These are phyloP conservation scores for Netelia inedita DNA, from an alignment of 2,888 invertebrate species.

Conservation along the genomic window DNA sequence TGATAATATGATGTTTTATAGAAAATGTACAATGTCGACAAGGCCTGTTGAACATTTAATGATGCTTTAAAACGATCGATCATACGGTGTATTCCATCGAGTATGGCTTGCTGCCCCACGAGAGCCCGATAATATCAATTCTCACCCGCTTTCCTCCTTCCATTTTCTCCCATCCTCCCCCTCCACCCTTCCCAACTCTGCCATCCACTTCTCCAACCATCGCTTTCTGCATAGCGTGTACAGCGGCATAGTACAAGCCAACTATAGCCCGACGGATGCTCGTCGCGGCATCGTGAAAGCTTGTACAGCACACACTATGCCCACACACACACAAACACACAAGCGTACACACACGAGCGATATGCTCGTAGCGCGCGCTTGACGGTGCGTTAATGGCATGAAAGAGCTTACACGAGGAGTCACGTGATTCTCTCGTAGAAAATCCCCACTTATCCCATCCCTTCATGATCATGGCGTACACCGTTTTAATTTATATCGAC, in stretches of 20 bases:
- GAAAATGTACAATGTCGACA: slow-evolving; percentile 57
- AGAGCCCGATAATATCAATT: slow-evolving; percentile 66
- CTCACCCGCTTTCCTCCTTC: slow-evolving; percentile 32
- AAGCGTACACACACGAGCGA: slow-evolving; percentile 6
- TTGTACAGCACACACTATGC: slow-evolving; percentile 31
- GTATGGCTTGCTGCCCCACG: slow-evolving; percentile 54
- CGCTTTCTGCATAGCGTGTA: slow-evolving; percentile 30
- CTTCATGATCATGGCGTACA: slow-evolving; percentile 17
- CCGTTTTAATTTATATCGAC: slow-evolving; percentile 13
- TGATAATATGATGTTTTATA: slow-evolving; percentile 51
- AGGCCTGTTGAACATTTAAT: slow-evolving; percentile 66
- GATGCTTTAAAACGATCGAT: slow-evolving; percentile 67
- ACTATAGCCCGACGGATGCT: slow-evolving; percentile 56
- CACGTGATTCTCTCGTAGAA: slow-evolving; percentile 60
- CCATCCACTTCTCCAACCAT: slow-evolving; percentile 14
- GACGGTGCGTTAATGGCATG: slow-evolving; percentile 67
- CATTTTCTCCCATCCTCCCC: background rate
- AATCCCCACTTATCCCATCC: slow-evolving; percentile 60
- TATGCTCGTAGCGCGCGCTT: slow-evolving; percentile 44
- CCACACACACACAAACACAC: background rate
- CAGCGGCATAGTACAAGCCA: slow-evolving; percentile 47
- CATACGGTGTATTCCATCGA: slow-evolving; percentile 57
- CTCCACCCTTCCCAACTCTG: background rate
- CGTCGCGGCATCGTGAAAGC: slow-evolving; percentile 62
- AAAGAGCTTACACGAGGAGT: slow-evolving; percentile 67